phyloP scores from a whole-genome alignment of 2,797 vertebrate species.

The Australoheros facetus region DNA sequence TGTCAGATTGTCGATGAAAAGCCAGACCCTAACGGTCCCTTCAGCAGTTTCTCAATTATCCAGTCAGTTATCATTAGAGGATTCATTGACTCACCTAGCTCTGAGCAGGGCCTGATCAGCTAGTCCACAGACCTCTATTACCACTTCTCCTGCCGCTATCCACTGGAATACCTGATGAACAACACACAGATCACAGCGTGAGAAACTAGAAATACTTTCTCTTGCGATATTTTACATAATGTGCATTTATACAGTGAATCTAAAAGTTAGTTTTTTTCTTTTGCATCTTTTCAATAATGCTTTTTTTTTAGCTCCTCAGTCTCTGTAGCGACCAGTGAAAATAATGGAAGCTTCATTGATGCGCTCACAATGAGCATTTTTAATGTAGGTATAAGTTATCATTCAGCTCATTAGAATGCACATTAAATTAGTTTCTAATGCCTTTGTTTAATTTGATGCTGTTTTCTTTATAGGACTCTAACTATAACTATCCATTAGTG shows the following conservation, averaged over 20 bases:
- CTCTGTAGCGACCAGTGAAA: conserved; percentile 79
- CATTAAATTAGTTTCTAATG: not conserved
- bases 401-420: not conserved
- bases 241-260: not conserved
- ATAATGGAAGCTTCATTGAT: conserved; percentile 83
- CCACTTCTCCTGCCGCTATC: conserved; percentile 84
- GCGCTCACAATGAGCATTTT: conserved; percentile 79
- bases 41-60: conserved; percentile 73
- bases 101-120: conserved; percentile 76
- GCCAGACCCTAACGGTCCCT: conserved; percentile 71
- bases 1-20: conserved; percentile 79
- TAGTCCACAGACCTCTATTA: conserved; percentile 85
- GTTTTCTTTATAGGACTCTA: conserved; percentile 66
- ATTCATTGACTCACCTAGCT: conserved; percentile 75
- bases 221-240: not conserved
- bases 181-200: conserved; percentile 81
- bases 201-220: conserved; percentile 37
- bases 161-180: conserved; percentile 82
- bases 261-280: not conserved
- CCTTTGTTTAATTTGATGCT: not conserved
- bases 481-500: conserved; percentile 54
- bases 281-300: not conserved
- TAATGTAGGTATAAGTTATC: conserved; percentile 71
- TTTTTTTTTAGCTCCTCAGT: conserved; percentile 77
- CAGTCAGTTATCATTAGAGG: conserved; percentile 82